A percentile compares a stretch with the other conserved stretches of the same genome.
phyloP scores from a whole-genome alignment of 2,113 vertebrate genomes.

The Gavialis gangeticus region DNA sequence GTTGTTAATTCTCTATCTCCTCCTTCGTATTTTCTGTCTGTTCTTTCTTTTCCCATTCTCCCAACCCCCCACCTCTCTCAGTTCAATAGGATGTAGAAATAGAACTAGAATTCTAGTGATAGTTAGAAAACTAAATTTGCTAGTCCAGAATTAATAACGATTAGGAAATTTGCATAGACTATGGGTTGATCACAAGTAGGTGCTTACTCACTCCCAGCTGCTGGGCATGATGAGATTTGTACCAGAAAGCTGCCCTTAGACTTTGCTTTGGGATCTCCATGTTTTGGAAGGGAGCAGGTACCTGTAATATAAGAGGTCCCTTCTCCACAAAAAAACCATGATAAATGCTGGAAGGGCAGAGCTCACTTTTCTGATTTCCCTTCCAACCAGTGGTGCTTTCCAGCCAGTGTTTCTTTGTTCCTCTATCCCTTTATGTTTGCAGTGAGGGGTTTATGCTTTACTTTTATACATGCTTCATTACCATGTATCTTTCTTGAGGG shows the following conservation, averaged over 20 bases:
- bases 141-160: not conserved
- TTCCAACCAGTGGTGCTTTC: not conserved
- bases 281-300: not conserved
- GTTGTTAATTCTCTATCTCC: no score
- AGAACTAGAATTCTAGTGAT: no score
- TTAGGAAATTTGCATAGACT: not conserved
- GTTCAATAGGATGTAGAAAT: no score
- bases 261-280: not conserved
- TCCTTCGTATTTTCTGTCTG: no score
- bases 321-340: not conserved
- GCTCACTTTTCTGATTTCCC: not conserved
- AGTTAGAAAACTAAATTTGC: no score
- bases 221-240: not conserved
- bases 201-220: not conserved
- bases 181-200: not conserved
- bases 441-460: not conserved
- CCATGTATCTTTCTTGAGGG: not conserved
- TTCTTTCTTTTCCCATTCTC: no score
- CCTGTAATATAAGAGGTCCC: not conserved
- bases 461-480: not conserved
- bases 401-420: not conserved
- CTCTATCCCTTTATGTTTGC: not conserved
- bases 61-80: no score
- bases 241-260: not conserved
- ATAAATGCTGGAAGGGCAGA: not conserved